These are phyloP conservation scores for Coronaproctus castanopsis DNA, from an alignment of 2,888 invertebrate species.

Conservation along the genomic window DNA sequence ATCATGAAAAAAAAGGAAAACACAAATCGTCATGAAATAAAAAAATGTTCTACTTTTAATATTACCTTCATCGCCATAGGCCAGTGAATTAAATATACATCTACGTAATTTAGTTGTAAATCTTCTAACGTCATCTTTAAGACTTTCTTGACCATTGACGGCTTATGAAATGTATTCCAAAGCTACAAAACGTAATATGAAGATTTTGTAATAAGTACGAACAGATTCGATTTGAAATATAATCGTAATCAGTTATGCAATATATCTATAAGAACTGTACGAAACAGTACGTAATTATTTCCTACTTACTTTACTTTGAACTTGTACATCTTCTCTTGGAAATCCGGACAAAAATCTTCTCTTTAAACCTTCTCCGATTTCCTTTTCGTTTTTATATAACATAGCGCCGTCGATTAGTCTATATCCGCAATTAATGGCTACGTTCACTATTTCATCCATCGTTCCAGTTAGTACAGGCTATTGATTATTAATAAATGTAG, in stretches of 20 bases:
- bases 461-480: no score
- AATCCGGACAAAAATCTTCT: not conserved
- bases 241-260: no score
- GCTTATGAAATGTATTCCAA: slow-evolving; percentile 75
- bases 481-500: no score
- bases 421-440: not conserved
- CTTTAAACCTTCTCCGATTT: not conserved
- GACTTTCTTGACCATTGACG: slow-evolving; percentile 50
- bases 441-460: not conserved
- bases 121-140: slow-evolving; percentile 45
- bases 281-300: no score
- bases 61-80: slow-evolving; percentile 62
- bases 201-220: no score
- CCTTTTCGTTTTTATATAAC: not conserved
- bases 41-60: no score
- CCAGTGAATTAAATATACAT: slow-evolving; percentile 83
- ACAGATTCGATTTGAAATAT: no score
- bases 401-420: not conserved
- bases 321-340: not conserved
- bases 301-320: not conserved
- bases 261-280: no score
- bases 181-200: slow-evolving; percentile 19
- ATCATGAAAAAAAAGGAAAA: no score
- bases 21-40: no score
- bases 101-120: slow-evolving; percentile 55